Conservation (phyloP, 2,888 invertebrate genomes). For the Chrysina gloriosa region DNA sequence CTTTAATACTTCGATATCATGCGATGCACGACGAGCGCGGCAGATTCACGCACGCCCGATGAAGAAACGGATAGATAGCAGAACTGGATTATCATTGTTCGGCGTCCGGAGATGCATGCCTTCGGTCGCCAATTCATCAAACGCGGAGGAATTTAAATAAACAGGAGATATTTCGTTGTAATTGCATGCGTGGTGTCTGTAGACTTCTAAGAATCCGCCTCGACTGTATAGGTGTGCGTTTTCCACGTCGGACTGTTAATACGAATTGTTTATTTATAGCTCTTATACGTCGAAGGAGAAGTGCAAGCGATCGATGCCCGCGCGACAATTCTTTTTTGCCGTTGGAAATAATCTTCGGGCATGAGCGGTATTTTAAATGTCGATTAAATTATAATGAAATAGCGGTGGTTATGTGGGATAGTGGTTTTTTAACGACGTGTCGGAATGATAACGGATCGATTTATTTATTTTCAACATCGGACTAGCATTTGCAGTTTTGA, state of each 20-base stretch:
- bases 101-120: conserved; percentile 33
- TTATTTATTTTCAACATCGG: too few relatives aligned
- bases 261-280: conserved; percentile 34
- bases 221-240: conserved; percentile 24
- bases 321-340: conserved; percentile 12
- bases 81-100: conserved; percentile 38
- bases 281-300: conserved; percentile 30
- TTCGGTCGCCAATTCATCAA: conserved; percentile 35
- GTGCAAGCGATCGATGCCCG: conserved; percentile 26
- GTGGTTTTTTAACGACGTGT: conserved; percentile 17
- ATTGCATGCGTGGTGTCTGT: conserved; percentile 34
- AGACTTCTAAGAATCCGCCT: conserved; percentile 37
- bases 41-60: conserved; percentile 16
- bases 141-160: conserved; percentile 36
- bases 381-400: conserved; percentile 36
- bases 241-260: conserved; percentile 31
- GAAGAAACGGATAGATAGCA: conserved; percentile 27
- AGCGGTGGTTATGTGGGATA: background rate
- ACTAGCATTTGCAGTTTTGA: too few relatives aligned
- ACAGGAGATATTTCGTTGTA: conserved; percentile 38
- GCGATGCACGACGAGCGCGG: conserved; percentile 25
- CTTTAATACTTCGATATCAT: conserved; percentile 34
- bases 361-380: conserved; percentile 36
- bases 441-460: conserved; percentile 25
- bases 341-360: conserved; percentile 19